Evolutionary conservation across 2,797 vertebrate genomes (phyloP), one percentile per base, ranked within the genome.

Genomic region (Megaceryle alcyon): DNA sequence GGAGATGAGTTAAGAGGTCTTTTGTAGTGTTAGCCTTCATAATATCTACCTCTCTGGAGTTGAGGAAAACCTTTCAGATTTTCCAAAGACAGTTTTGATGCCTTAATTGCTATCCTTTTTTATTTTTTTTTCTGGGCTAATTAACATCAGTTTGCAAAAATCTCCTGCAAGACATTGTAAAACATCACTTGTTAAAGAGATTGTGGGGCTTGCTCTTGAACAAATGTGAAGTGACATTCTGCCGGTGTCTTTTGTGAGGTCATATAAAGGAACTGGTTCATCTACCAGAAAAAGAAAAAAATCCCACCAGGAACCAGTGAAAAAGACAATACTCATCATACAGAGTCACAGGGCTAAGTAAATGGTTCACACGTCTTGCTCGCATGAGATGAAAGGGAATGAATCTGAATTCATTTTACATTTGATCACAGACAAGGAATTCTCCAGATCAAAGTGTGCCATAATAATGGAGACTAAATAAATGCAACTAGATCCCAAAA

Each of bases 151-250:
- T 91, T 92, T 76, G 56, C 37, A 94, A 95, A 96, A 97, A 91
- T 83, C 79, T 79, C 86, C 77, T 86, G 75, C 82, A 96, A 97
- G 95, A 96, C 94, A 75, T 96, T 93, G 94, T 93, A 95, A 96
- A 97, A 91, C 96, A 91, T 92, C 93, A 95, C 73, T 97, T 97
- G 90, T 96, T 97, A 96, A 97, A 98, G 97, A 97, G 97, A 93
- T 93, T 97, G 94, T n/a, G 80, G 83, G 88, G 46, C 94, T 95
- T 95, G 78, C 53, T 94, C 88, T 97, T 98, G 98, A 59, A 98
- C 97, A 98, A 98, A 98, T 96, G 94, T 87, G 95, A 98, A 96
- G 95, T 98, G 97, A 98, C 97, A 97, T 97, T 93, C 94, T 93
- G 84, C 88, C 20, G 56, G 79, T 94, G 79, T 94, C 97, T 97